Percentiles rank a stretch among this genome's conserved stretches.
Evolutionary conservation across 2,113 vertebrate species (phyloP).

Genomic region (Pitta sordida): DNA sequence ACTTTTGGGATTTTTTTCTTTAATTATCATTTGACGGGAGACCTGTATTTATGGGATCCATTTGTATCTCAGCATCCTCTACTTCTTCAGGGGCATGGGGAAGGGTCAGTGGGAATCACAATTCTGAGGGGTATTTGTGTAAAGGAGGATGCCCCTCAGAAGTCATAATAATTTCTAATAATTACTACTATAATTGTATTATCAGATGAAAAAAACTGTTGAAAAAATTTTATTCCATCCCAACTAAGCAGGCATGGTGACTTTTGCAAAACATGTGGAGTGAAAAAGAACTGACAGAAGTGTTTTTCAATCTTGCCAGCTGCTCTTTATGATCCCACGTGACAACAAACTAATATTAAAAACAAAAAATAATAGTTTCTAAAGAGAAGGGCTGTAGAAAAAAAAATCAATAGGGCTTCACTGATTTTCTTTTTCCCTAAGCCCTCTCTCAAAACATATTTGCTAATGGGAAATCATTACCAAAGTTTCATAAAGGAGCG

Average conservation of each 20-base stretch:
- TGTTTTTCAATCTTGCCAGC: not conserved
- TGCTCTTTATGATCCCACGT: not conserved
- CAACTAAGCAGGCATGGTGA: not conserved
- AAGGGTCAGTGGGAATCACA: not conserved
- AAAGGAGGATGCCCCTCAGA: not conserved
- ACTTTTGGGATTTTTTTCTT: rapidly evolving
- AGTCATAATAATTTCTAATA: not conserved
- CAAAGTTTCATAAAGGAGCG: not conserved
- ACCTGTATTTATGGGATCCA: not conserved
- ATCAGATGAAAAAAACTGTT: not conserved
- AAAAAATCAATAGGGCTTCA: not conserved
- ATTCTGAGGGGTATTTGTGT: not conserved
- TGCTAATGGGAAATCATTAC: not conserved
- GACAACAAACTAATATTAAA: not conserved
- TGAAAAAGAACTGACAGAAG: not conserved
- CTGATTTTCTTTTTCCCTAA: not conserved
- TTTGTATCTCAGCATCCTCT: not conserved
- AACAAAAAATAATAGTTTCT: not conserved
- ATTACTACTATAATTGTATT: not conserved
- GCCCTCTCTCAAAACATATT: not conserved
- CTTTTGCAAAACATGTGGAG: not conserved
- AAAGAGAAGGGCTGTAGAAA: not conserved
- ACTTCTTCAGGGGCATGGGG: not conserved
- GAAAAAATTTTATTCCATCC: not conserved
- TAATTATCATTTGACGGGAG: not conserved